Evolutionary conservation across 2,113 vertebrate genomes (phyloP).

Genomic region (Oenanthe melanoleuca): DNA sequence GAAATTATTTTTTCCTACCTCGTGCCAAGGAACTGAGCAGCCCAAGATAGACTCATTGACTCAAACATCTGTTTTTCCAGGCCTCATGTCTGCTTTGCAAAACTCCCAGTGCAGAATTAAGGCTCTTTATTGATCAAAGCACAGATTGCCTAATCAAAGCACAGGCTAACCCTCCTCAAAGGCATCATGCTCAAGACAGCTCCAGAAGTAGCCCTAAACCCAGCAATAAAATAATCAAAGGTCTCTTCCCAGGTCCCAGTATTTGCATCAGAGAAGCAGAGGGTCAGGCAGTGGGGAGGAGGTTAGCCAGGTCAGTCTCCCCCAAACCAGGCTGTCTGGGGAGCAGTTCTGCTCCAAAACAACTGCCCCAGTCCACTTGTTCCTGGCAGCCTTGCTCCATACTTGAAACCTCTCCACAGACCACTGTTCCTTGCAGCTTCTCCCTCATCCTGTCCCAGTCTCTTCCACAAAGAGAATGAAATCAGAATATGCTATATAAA

Average conservation of each 20-base stretch:
- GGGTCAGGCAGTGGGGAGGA: neutral
- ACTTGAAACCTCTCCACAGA: neutral
- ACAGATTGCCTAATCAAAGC: constrained; percentile 17
- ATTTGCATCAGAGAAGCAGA: neutral
- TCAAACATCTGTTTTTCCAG: neutral
- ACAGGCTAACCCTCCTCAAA: neutral
- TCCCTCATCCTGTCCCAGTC: accelerated
- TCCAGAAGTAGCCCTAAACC: constrained; percentile 40
- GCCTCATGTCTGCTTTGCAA: neutral
- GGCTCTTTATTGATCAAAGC: constrained; percentile 14
- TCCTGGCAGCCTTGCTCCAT: neutral
- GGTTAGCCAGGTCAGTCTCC: neutral
- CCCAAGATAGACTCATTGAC: neutral
- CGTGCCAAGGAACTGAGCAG: neutral
- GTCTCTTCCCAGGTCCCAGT: neutral
- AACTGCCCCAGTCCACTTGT: neutral
- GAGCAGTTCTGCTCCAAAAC: neutral
- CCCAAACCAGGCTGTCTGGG: neutral
- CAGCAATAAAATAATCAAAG: constrained; percentile 42
- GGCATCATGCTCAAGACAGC: neutral
- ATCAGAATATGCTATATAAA: neutral
- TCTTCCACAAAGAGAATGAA: neutral
- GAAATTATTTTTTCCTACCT: neutral
- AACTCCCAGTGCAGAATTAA: neutral
- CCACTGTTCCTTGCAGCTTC: neutral